Percentiles rank a stretch among this genome's conserved stretches.
phyloP scores from a whole-genome alignment of 2,888 invertebrate genomes.

The Spisula subtruncata region DNA sequence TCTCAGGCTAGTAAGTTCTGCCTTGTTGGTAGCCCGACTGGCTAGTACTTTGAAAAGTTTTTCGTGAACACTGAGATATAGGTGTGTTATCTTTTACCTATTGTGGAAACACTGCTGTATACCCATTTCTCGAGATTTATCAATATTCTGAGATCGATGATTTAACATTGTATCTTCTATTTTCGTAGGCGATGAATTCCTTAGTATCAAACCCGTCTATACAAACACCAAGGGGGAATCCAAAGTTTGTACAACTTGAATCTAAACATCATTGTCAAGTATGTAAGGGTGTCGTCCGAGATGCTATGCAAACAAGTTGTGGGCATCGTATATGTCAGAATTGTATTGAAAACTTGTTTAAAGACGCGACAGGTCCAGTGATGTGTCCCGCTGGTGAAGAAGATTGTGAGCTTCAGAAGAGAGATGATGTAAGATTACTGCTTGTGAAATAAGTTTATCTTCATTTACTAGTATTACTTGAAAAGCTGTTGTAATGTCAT shows the following conservation, averaged over 20 bases:
- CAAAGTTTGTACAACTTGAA: constrained; percentile 64
- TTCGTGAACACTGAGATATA: too few species aligned
- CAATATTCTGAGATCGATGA: too few species aligned
- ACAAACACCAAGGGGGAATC: constrained; percentile 58
- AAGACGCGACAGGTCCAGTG: constrained; percentile 49
- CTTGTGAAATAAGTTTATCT: too few species aligned
- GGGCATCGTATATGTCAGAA: constrained; percentile 76
- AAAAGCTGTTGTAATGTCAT: too few species aligned
- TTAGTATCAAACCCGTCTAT: constrained; percentile 35
- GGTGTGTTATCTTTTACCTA: too few species aligned
- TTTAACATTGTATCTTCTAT: not conserved
- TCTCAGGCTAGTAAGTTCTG: too few species aligned
- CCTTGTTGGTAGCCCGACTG: too few species aligned
- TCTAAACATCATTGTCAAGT: constrained; percentile 60
- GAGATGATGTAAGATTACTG: constrained; percentile 66
- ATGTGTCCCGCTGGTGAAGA: constrained; percentile 78
- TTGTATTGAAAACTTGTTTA: constrained; percentile 67
- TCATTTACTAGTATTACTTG: too few species aligned
- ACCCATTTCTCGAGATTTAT: too few species aligned
- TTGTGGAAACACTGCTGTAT: too few species aligned
- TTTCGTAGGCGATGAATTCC: not conserved
- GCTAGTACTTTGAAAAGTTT: too few species aligned
- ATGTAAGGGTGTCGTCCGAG: constrained; percentile 65
- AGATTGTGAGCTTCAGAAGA: constrained; percentile 71
- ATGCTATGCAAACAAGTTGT: constrained; percentile 75